phyloP scores from a whole-genome alignment of 2,797 vertebrate species.

The Amniataba percoides region DNA sequence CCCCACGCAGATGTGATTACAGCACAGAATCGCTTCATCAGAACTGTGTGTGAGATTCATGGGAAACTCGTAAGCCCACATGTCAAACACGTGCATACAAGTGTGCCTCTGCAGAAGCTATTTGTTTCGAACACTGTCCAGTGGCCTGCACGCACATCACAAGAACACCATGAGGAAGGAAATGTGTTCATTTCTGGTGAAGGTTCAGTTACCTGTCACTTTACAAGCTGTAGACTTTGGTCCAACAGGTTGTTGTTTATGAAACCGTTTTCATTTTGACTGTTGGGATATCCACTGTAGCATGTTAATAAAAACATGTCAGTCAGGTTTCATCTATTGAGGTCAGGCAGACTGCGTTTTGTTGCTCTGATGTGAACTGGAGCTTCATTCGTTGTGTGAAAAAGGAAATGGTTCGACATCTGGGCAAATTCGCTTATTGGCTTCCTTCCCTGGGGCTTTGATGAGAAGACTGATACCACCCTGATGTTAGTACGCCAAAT shows the following conservation, averaged over 20 bases:
- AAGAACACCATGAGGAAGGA: not conserved
- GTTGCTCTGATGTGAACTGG: not conserved
- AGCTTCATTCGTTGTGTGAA: too few species aligned
- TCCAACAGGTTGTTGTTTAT: not conserved
- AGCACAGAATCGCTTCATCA: conserved; percentile 31
- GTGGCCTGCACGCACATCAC: conserved; percentile 2
- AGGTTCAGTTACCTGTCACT: not conserved
- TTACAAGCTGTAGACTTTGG: not conserved
- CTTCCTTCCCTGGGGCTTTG: not conserved
- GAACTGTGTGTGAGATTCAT: conserved; percentile 20
- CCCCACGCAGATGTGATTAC: conserved; percentile 29
- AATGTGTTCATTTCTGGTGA: not conserved
- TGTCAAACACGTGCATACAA: conserved; percentile 29
- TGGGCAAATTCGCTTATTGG: not conserved
- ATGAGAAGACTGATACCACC: not conserved
- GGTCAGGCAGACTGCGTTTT: not conserved
- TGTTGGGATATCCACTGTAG: not conserved
- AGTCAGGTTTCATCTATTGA: not conserved
- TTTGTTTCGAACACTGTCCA: conserved; percentile 11
- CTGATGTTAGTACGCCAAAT: not conserved
- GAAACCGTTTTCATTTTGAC: not conserved
- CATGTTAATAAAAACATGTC: not conserved
- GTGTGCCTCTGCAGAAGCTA: not conserved
- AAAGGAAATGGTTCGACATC: not conserved
- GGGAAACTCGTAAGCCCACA: conserved; percentile 14